These are phyloP conservation scores for Drosophila arizonae DNA, from an alignment of 1,140 invertebrate species.

Conservation along the genomic window DNA sequence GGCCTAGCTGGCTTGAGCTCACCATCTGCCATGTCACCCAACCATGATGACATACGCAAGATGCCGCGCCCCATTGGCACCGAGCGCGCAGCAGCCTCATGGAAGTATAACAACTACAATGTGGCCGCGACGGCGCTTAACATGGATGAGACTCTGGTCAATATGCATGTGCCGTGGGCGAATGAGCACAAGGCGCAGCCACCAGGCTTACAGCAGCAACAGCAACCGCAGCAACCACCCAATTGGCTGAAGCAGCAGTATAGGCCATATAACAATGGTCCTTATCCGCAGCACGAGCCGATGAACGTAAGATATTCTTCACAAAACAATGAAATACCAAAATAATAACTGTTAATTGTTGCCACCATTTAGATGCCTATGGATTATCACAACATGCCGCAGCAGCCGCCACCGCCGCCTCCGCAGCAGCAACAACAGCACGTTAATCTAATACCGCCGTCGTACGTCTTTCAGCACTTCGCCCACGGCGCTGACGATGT, in stretches of 20 bases:
- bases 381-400: slow-evolving; percentile 78
- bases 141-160: slow-evolving; percentile 55
- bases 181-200: slow-evolving; percentile 63
- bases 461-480: slow-evolving; percentile 73
- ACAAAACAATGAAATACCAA: not conserved
- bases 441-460: slow-evolving; percentile 73
- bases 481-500: slow-evolving; percentile 64
- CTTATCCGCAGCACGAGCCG: slow-evolving; percentile 74
- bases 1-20: slow-evolving; percentile 64
- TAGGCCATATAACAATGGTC: slow-evolving; percentile 67
- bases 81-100: slow-evolving; percentile 87
- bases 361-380: slow-evolving; percentile 59
- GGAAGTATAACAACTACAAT: slow-evolving; percentile 84
- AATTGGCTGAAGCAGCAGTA: slow-evolving; percentile 70
- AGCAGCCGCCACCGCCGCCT: slow-evolving; percentile 59
- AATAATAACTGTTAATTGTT: not conserved
- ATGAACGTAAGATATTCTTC: slow-evolving; percentile 68
- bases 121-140: slow-evolving; percentile 45
- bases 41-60: slow-evolving; percentile 87
- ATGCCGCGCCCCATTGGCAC: slow-evolving; percentile 90
- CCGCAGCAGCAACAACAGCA: slow-evolving; percentile 60
- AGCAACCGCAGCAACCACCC: slow-evolving; percentile 50
- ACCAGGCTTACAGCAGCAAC: slow-evolving; percentile 63
- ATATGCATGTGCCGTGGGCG: slow-evolving; percentile 54
- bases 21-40: slow-evolving; percentile 87